Evolutionary conservation across 1,140 invertebrate genomes (phyloP).

Genomic region (Sminthurinus signatus): DNA sequence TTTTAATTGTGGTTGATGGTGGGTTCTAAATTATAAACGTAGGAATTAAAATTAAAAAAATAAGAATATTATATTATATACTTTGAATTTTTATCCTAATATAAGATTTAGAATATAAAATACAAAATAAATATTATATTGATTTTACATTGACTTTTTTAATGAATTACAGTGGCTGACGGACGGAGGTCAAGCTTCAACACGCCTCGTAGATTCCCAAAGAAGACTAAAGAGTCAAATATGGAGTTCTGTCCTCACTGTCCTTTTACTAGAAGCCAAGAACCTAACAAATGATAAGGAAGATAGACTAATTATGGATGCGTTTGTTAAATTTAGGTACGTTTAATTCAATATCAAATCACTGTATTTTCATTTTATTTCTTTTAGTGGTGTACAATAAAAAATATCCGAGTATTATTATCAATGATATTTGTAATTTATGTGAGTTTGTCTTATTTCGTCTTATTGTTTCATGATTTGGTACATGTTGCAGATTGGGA

Average conservation of each 20-base stretch:
- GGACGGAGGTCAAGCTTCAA: constrained; percentile 18
- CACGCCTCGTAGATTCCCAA: constrained; percentile 61
- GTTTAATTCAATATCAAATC: constrained; percentile 9
- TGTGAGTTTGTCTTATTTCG: not conserved
- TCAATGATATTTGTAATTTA: constrained; percentile 2
- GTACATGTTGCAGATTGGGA: constrained; percentile 63
- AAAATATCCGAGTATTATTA: no score
- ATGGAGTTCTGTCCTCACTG: constrained; percentile 92
- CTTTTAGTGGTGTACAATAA: no score
- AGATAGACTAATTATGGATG: constrained; percentile 71
- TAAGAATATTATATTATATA: no score
- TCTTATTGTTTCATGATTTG: not conserved
- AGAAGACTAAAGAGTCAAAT: constrained; percentile 80
- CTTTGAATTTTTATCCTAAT: no score
- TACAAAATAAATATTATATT: no score
- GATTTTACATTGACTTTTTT: no score
- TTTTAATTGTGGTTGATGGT: no score
- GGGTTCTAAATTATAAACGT: no score
- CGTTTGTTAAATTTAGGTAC: constrained; percentile 94
- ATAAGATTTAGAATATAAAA: no score
- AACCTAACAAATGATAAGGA: constrained; percentile 77
- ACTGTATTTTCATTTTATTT: no score
- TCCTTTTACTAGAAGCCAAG: constrained; percentile 90
- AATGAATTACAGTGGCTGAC: constrained; percentile 38
- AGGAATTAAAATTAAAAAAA: no score